Conservation (phyloP, 35 echinoderm and acorn worm species). For the Lytechinus variegatus region DNA sequence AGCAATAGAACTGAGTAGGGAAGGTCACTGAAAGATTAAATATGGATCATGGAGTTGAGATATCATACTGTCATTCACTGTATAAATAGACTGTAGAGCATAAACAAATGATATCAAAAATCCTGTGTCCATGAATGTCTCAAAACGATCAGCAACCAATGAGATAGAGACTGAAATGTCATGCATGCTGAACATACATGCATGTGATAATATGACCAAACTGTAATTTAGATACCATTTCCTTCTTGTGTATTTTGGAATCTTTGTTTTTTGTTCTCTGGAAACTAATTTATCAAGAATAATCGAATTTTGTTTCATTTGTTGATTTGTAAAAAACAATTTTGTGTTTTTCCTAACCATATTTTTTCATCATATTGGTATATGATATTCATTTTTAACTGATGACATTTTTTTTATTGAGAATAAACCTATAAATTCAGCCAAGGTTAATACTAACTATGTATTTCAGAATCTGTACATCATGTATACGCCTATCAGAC, state of each 20-base stretch:
- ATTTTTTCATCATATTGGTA: too few relatives aligned
- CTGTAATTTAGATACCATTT: too few relatives aligned
- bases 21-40: neutral
- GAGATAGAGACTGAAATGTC: neutral
- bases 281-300: too few relatives aligned
- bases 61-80: neutral
- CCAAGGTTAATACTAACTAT: too few relatives aligned
- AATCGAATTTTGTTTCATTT: too few relatives aligned
- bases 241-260: too few relatives aligned
- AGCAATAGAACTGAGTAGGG: neutral
- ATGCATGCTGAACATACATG: neutral
- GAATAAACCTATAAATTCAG: neutral
- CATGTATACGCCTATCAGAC: too few relatives aligned
- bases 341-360: too few relatives aligned
- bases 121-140: conserved; percentile 2
- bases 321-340: too few relatives aligned
- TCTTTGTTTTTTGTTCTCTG: too few relatives aligned
- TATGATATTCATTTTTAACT: neutral
- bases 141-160: neutral
- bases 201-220: too few relatives aligned
- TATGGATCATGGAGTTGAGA: neutral
- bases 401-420: neutral
- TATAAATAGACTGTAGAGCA: neutral
- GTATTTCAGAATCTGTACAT: too few relatives aligned
- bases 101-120: neutral